These are phyloP conservation scores for Lindbergichthys nudifrons DNA, from an alignment of 2,797 vertebrate species.

Conservation along the genomic window DNA sequence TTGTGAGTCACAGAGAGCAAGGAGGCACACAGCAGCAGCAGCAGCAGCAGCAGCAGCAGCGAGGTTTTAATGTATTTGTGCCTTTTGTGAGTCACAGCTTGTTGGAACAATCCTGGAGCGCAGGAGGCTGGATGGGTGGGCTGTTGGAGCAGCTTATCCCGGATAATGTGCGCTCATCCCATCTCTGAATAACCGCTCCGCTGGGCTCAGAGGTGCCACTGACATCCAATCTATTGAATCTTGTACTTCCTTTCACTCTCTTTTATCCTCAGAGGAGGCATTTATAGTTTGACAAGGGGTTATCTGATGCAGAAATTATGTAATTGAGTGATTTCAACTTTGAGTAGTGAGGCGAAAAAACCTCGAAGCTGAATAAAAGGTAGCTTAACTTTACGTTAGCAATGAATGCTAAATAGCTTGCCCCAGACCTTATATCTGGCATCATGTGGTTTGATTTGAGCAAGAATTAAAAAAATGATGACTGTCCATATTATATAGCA, in stretches of 20 bases:
- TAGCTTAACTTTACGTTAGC: background rate
- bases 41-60: background rate
- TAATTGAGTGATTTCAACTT: constrained; percentile 21
- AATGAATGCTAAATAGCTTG: background rate
- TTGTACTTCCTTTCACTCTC: constrained; percentile 33
- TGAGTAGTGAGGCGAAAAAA: background rate
- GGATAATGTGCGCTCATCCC: constrained; percentile 57
- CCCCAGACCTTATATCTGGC: too few species aligned
- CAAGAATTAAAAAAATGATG: too few species aligned
- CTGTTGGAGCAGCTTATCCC: constrained; percentile 59
- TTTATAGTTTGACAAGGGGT: constrained; percentile 31
- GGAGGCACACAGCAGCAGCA: constrained; percentile 1
- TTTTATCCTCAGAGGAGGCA: background rate
- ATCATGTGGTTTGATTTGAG: too few species aligned
- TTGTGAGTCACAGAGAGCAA: constrained; percentile 70
- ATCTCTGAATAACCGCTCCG: constrained; percentile 42
- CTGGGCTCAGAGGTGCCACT: constrained; percentile 35
- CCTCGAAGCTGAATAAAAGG: background rate
- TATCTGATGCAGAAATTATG: constrained; percentile 30
- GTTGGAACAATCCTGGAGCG: constrained; percentile 49
- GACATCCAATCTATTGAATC: constrained; percentile 41
- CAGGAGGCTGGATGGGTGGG: constrained; percentile 54
- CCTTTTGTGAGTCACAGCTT: constrained; percentile 66
- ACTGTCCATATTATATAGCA: too few species aligned
- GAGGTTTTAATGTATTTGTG: constrained; percentile 40